These are phyloP conservation scores for Arctopsyche grandis DNA, from an alignment of 1,140 invertebrate genomes.

Conservation along the genomic window DNA sequence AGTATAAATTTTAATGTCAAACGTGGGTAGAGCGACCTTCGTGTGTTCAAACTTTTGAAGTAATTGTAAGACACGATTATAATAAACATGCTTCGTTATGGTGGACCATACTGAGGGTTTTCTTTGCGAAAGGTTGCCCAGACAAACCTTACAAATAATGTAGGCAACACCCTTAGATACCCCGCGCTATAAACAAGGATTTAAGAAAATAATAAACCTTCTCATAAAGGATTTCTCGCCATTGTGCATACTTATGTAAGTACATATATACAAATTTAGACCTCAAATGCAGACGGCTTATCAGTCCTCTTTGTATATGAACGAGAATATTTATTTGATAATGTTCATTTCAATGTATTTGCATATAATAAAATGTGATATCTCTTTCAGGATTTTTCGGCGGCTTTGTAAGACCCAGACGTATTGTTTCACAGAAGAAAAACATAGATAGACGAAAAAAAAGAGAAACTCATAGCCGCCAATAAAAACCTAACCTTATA, in stretches of 20 bases:
- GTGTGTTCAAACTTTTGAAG: background rate
- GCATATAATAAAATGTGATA: too few species aligned
- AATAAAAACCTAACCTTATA: background rate
- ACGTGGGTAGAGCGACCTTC: too few species aligned
- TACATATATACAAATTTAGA: constrained; percentile 42
- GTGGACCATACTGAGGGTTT: constrained; percentile 2
- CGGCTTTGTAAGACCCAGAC: too few species aligned
- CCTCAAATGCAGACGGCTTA: background rate
- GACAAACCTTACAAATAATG: constrained; percentile 12
- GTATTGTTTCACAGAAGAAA: too few species aligned
- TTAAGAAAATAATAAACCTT: constrained; percentile 53
- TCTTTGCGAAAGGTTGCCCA: constrained; percentile 18
- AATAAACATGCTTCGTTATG: background rate
- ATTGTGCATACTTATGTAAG: constrained; percentile 47
- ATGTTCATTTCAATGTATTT: too few species aligned
- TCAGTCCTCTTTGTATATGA: too few species aligned
- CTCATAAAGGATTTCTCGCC: constrained; percentile 46
- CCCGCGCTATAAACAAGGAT: constrained; percentile 50
- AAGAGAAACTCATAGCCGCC: background rate
- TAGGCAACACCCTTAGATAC: constrained; percentile 37
- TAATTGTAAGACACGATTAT: constrained; percentile 9
- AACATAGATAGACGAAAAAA: too few species aligned
- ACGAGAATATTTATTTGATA: too few species aligned
- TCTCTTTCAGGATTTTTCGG: too few species aligned
- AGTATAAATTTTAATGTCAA: background rate